A percentile compares a stretch with the other conserved stretches of the same genome.
phyloP scores from a whole-genome alignment of 2,888 invertebrate genomes.

The Gastracanthus pulcherrimus region DNA sequence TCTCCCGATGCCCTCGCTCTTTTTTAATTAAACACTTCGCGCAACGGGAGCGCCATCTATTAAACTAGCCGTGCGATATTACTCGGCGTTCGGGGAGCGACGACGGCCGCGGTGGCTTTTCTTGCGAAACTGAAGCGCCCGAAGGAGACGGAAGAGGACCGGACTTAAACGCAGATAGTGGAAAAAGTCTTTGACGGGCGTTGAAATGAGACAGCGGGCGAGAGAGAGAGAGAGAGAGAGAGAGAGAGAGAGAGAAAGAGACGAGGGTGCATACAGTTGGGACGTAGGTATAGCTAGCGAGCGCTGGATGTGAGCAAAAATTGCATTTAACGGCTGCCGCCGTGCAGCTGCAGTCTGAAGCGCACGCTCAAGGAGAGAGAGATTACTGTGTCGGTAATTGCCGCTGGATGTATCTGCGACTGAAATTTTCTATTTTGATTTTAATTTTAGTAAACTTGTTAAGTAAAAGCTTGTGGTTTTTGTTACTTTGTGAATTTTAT shows the following conservation, averaged over 20 bases:
- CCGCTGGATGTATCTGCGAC: too few relatives aligned
- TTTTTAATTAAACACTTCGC: constrained; percentile 54
- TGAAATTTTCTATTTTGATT: too few relatives aligned
- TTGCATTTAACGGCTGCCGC: constrained; percentile 1
- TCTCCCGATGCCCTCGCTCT: constrained; percentile 29
- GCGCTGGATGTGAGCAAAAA: background rate
- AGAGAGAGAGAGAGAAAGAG: background rate
- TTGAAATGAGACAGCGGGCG: constrained; percentile 37
- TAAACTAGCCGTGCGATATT: constrained; percentile 38
- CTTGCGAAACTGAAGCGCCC: background rate
- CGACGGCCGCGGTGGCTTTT: too few relatives aligned
- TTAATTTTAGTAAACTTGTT: too few relatives aligned
- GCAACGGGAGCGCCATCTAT: constrained; percentile 16
- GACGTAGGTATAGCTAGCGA: background rate
- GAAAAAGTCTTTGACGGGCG: constrained; percentile 38
- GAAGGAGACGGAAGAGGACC: background rate
- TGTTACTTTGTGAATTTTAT: too few relatives aligned
- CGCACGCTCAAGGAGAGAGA: background rate
- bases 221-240: background rate
- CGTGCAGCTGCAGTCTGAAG: background rate
- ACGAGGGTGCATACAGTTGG: background rate
- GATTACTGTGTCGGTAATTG: too few relatives aligned
- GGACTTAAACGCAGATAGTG: constrained; percentile 21
- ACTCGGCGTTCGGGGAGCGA: constrained; percentile 5
- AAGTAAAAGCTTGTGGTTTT: too few relatives aligned